Evolutionary conservation across 2,113 vertebrate species (phyloP), one percentile per base, ranked within the genome.

Genomic region (Oreochromis aureus): DNA sequence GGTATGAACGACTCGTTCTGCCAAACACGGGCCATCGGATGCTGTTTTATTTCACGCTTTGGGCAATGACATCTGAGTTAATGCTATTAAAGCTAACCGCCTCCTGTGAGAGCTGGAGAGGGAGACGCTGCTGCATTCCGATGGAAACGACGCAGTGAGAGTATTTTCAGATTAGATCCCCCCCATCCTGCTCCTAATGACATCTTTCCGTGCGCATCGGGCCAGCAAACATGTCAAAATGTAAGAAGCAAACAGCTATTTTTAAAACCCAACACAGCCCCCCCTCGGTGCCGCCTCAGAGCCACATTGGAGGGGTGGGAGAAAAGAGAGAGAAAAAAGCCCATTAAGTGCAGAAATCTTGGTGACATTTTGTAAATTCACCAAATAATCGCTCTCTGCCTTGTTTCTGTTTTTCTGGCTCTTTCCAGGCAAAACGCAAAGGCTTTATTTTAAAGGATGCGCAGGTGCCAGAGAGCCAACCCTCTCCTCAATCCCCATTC

Each of bases 61-160:
- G 78, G 82, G 86, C 86, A 89, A 87, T 86, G 90, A 82, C 92
- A 91, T 89, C 69, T 22, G 87, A 80, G 84, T 89, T 88, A 86
- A 86, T 88, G 90, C 86, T 66, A 32, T 83, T 88, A 82, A 81
- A 81, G 91, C 88, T 82, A 86, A 87, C 66, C 89, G 71, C 63
- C 90, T 90, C 86, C 85, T 71, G 83, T 46, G 59, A 34, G 89
- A 13, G 84, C 39, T 55, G 56, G 56, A 61, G 80, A 83, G 19
- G 54, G 56, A 48, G 87, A 56, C n/a, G 89, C 87, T 87, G 91
- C 94, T 92, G 94, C 95, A 95, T 95, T 96, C 95, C 94, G 94
- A 95, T 95, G 87, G 93, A 96, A 96, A 95, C 93, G 94, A 95
- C 94, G 95, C 95, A 95, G 94, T 93, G 91, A 87, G 73, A 78